phyloP scores from a whole-genome alignment of 1,140 invertebrate genomes.

The Drosophila chauvacae region DNA sequence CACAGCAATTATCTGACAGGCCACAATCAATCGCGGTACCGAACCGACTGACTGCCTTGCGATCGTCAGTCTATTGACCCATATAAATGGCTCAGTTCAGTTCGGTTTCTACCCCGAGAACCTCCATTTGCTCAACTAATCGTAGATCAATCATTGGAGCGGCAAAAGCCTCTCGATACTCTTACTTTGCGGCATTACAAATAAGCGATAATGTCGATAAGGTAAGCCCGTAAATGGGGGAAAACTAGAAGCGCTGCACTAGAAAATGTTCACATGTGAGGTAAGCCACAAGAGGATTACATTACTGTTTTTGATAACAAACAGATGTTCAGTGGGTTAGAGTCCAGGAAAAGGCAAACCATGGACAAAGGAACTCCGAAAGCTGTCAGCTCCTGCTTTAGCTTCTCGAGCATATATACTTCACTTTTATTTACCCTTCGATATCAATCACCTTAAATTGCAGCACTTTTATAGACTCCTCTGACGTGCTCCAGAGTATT shows the following conservation, averaged over 20 bases:
- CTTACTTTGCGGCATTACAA: conserved; percentile 33
- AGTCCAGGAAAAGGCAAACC: not conserved
- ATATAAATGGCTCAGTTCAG: conserved; percentile 33
- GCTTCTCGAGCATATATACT: not conserved
- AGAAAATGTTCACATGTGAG: conserved; percentile 8
- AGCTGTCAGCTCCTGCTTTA: not conserved
- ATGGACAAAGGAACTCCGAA: not conserved
- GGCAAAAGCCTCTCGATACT: conserved; percentile 40
- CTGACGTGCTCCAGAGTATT: conserved; percentile 21
- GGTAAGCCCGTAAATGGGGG: conserved; percentile 22
- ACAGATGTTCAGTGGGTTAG: not conserved
- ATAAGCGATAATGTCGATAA: conserved; percentile 15
- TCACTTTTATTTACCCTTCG: conserved; percentile 2
- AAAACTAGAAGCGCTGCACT: not conserved
- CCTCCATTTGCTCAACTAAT: conserved; percentile 46
- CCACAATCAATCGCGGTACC: conserved; percentile 47
- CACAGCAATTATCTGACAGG: conserved; percentile 52
- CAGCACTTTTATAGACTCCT: conserved; percentile 17
- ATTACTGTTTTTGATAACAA: conserved; percentile 7
- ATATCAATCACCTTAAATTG: conserved; percentile 24
- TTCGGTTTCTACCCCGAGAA: conserved; percentile 21
- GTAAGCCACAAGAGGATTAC: conserved; percentile 5
- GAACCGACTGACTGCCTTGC: not conserved
- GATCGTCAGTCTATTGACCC: conserved; percentile 58
- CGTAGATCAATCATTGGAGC: conserved; percentile 53